Percentiles rank a stretch among this genome's conserved stretches.
Evolutionary conservation across 2,888 invertebrate genomes (phyloP).

Genomic region (Xanthia icteritia): DNA sequence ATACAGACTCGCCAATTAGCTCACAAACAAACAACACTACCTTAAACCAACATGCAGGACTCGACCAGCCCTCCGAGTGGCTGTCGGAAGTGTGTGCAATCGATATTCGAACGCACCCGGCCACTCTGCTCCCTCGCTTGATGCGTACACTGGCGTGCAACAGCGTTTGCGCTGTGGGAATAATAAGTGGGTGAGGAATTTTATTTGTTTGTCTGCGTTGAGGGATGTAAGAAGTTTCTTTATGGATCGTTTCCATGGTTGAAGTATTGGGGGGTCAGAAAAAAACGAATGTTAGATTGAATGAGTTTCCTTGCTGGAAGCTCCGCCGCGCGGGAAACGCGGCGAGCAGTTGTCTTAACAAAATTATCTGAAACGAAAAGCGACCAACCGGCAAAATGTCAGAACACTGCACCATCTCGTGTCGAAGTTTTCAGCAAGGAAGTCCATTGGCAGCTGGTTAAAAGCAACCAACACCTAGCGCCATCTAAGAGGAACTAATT

Average conservation of each 20-base stretch:
- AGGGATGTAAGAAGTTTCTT: neutral
- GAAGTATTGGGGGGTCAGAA: neutral
- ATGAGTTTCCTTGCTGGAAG: neutral
- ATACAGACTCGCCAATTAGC: slow-evolving; percentile 22
- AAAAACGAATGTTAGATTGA: neutral
- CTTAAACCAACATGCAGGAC: slow-evolving; percentile 26
- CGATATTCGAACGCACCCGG: slow-evolving; percentile 70
- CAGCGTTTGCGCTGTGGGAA: slow-evolving; percentile 1
- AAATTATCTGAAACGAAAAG: neutral
- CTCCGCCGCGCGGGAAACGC: too few species aligned
- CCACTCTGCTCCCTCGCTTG: slow-evolving; percentile 40
- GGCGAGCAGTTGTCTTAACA: neutral
- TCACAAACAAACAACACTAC: slow-evolving; percentile 17
- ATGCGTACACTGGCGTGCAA: slow-evolving; percentile 49
- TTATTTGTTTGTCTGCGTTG: neutral
- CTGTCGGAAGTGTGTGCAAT: slow-evolving; percentile 78
- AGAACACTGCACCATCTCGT: neutral
- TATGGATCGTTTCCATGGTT: neutral
- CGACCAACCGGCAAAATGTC: neutral
- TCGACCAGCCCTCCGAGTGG: slow-evolving; percentile 51
- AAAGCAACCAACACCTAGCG: too few species aligned
- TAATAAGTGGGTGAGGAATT: neutral
- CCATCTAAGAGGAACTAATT: neutral
- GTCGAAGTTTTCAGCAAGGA: neutral
- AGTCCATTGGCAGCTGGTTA: neutral